Base-by-base conservation (phyloP, 1,140 invertebrate species). In the Drosophila repleta region DNA sequence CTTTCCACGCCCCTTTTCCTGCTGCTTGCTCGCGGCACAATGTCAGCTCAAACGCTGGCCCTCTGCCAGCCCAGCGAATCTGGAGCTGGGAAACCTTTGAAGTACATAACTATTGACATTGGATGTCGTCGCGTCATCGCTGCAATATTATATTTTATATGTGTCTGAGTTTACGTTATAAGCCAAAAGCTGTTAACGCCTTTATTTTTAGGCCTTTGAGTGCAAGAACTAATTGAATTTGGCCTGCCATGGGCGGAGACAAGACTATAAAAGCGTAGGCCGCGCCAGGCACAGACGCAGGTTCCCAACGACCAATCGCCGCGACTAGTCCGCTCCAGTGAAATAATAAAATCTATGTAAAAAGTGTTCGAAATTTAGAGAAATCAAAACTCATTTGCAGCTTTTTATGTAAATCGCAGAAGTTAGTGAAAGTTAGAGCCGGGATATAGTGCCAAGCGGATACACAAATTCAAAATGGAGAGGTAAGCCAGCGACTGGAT, bases 251-350 rank as follows among this genome's bases (percentile, higher is more conserved):
- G 11, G 20, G 11, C 2, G 3, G 13, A 18, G 17, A 8, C n/a
- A 51, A 84, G 77, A 56, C 66, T 90, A 90, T 90, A 90, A 84
- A 90, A 89, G 62, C 79, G 29, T 43, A 21, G 20, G 32, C 4
- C 13, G 10, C 7, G 29, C 37, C 43, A 71, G 72, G 69, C 64
- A 76, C 24, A 41, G 62, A 58, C 73, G 89, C 81, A 90, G 89
- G 76, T 90, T 79, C 68, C 72, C 70, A 70, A 82, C 68, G 81
- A 90, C 73, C 71, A 74, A 83, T 89, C 84, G 83, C 88, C 88
- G 89, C 89, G 89, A 89, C 79, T 77, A 90, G 89, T 90, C 89
- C 89, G 79, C 81, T 70, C 83, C 84, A 82, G 83, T 84, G 80
- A 87, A 90, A 90, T 82, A 74, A 76, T 21, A 64, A 64, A 53